Conservation (phyloP, 1,140 invertebrate genomes). For the Nixonia krombeini region DNA sequence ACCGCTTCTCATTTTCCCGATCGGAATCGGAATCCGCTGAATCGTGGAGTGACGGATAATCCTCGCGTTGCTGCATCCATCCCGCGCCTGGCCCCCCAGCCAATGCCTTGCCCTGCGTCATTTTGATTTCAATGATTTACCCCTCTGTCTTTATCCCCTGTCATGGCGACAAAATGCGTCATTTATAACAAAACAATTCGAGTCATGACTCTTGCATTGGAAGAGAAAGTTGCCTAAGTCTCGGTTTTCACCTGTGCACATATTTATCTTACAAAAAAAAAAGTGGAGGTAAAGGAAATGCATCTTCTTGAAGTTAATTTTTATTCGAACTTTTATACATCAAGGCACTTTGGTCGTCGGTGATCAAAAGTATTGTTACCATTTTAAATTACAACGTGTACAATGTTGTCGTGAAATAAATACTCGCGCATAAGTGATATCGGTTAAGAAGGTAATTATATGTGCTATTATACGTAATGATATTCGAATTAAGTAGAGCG, state of each 20-base stretch:
- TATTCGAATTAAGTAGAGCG: no score
- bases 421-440: no score
- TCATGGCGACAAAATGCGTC: slow-evolving; percentile 61
- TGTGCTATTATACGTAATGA: no score
- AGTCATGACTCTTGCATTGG: slow-evolving; percentile 44
- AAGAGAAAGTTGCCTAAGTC: slow-evolving; percentile 27
- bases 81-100: slow-evolving; percentile 59
- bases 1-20: slow-evolving; percentile 69
- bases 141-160: slow-evolving; percentile 62
- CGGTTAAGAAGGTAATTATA: no score
- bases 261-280: neutral
- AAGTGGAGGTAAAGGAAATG: neutral
- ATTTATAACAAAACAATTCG: slow-evolving; percentile 47
- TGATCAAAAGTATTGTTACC: no score
- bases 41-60: slow-evolving; percentile 69
- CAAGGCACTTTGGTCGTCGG: no score
- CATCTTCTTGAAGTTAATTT: no score
- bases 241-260: neutral
- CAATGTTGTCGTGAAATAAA: no score
- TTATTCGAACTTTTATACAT: no score
- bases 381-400: no score
- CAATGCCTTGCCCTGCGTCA: slow-evolving; percentile 70
- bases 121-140: slow-evolving; percentile 66
- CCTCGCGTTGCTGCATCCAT: slow-evolving; percentile 69
- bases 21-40: slow-evolving; percentile 71